Evolutionary conservation across 2,797 vertebrate species (phyloP).

Genomic region (Alfaro cultratus): DNA sequence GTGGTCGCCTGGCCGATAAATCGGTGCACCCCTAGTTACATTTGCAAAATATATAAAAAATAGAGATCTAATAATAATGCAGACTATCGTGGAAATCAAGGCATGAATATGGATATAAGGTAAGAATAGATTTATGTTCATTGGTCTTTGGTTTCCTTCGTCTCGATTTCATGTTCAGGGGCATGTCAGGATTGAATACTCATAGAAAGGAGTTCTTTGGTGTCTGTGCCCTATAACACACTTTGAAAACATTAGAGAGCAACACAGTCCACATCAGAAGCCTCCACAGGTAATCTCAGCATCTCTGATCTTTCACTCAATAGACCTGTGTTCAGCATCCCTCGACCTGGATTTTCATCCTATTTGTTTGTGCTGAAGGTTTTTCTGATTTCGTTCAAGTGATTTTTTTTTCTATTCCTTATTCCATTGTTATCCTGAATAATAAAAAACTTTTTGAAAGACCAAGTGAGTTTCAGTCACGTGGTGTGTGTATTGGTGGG

Average conservation of each 20-base stretch:
- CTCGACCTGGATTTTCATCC: neutral
- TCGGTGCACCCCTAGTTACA: too few species aligned
- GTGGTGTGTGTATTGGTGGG: neutral
- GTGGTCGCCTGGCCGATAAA: too few species aligned
- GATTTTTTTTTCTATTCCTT: neutral
- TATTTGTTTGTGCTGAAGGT: neutral
- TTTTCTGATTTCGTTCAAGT: neutral
- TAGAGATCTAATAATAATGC: neutral
- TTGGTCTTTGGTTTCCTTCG: neutral
- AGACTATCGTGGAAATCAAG: neutral
- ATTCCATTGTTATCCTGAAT: neutral
- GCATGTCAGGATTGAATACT: neutral
- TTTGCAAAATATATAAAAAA: neutral
- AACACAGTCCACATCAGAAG: neutral
- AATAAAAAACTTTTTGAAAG: neutral
- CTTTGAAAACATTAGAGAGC: constrained; percentile 3
- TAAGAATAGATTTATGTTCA: neutral
- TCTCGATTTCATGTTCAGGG: neutral
- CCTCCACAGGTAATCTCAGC: neutral
- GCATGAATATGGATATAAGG: neutral
- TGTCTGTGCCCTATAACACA: neutral
- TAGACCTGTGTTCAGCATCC: neutral
- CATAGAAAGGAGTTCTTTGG: neutral
- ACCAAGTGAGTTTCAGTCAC: neutral
- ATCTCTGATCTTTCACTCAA: neutral